Evolutionary conservation across 2,113 vertebrate genomes (phyloP).

Genomic region (Lates calcarifer): DNA sequence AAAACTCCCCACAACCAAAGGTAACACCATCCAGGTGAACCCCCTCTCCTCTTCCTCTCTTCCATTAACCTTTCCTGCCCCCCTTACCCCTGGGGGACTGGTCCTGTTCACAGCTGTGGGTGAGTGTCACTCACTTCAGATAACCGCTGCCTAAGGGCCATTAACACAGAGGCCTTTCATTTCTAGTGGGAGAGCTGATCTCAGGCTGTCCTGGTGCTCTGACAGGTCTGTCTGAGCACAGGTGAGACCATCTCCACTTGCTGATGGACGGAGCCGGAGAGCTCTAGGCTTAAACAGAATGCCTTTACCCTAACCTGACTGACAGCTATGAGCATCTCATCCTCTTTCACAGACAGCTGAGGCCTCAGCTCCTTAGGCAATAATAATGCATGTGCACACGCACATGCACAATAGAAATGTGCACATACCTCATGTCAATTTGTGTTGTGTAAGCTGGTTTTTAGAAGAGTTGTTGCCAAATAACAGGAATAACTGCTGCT

Average conservation of each 20-base stretch:
- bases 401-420: slow-evolving; percentile 24
- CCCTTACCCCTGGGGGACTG: slow-evolving; percentile 35
- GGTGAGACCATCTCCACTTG: slow-evolving; percentile 34
- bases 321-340: slow-evolving; percentile 47
- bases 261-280: slow-evolving; percentile 40
- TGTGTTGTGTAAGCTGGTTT: slow-evolving; percentile 56
- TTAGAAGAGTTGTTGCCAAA: slow-evolving; percentile 47
- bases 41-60: slow-evolving; percentile 44
- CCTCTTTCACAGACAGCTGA: slow-evolving; percentile 37
- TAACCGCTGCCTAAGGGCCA: slow-evolving; percentile 34
- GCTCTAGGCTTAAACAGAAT: slow-evolving; percentile 41
- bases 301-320: slow-evolving; percentile 43
- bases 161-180: no score
- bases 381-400: slow-evolving; percentile 19
- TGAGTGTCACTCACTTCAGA: slow-evolving; percentile 62
- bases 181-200: slow-evolving; percentile 16
- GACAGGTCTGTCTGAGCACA: slow-evolving; percentile 59
- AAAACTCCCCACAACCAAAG: slow-evolving; percentile 31
- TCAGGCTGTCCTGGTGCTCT: slow-evolving; percentile 22
- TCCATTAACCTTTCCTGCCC: slow-evolving; percentile 72
- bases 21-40: slow-evolving; percentile 73
- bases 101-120: slow-evolving; percentile 61
- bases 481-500: slow-evolving; percentile 42
- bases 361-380: slow-evolving; percentile 32
- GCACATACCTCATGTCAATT: slow-evolving; percentile 51